Evolutionary conservation across 2,888 invertebrate species (phyloP).

Genomic region (Oxyteleia sp.): DNA sequence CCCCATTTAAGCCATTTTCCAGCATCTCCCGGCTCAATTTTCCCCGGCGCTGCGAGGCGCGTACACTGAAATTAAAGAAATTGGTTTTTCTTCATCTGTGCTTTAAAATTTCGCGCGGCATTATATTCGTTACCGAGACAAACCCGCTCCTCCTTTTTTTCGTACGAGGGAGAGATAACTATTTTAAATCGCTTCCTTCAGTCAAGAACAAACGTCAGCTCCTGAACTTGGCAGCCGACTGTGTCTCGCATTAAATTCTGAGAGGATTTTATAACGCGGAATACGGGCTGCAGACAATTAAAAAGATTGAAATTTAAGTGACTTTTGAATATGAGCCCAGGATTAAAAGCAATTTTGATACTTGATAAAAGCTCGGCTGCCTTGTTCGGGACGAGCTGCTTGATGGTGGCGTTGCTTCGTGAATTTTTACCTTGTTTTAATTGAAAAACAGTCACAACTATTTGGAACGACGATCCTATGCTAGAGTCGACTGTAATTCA

Average conservation of each 20-base stretch:
- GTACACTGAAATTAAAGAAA: conserved; percentile 68
- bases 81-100: conserved; percentile 50
- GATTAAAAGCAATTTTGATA: conserved; percentile 34
- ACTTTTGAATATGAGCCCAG: conserved; percentile 37
- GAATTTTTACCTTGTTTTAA: too few species aligned
- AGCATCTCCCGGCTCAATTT: conserved; percentile 72
- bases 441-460: too few species aligned
- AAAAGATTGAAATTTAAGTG: conserved; percentile 51
- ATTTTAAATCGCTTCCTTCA: conserved; percentile 46
- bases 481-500: too few species aligned
- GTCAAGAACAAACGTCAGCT: conserved; percentile 32
- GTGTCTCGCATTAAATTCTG: conserved; percentile 21
- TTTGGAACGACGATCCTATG: too few species aligned
- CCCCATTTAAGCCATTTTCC: conserved; percentile 73
- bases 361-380: neutral
- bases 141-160: conserved; percentile 3
- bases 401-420: too few species aligned
- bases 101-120: conserved; percentile 28
- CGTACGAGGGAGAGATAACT: conserved; percentile 32
- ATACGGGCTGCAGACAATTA: conserved; percentile 28
- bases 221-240: conserved; percentile 33
- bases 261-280: conserved; percentile 20
- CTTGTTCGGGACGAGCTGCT: neutral
- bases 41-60: conserved; percentile 46
- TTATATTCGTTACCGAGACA: conserved; percentile 28